phyloP scores from a whole-genome alignment of 2,888 invertebrate genomes.

The Germaria angustata region DNA sequence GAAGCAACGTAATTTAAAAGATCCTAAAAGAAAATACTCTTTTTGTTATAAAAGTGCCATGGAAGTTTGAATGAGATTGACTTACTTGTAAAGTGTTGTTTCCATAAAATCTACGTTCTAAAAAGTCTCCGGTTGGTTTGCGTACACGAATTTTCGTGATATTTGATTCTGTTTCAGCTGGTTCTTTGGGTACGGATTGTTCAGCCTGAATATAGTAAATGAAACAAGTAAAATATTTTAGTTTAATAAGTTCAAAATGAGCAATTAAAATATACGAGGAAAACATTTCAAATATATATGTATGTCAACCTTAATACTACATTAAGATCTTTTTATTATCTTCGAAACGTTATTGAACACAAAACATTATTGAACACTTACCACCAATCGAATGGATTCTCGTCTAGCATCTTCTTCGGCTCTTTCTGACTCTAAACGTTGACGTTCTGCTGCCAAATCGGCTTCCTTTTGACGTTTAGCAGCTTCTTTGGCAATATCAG shows the following conservation, averaged over 20 bases:
- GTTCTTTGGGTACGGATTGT: conserved; percentile 87
- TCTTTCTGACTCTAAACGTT: conserved; percentile 87
- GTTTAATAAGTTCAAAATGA: not conserved
- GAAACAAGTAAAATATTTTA: not conserved
- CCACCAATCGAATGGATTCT: conserved; percentile 82
- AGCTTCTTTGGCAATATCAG: conserved; percentile 91
- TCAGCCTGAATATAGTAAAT: conserved; percentile 80
- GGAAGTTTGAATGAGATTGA: not conserved
- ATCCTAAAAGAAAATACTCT: conserved; percentile 78
- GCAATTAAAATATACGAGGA: not conserved
- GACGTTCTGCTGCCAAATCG: conserved; percentile 84
- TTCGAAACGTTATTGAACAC: too few species aligned
- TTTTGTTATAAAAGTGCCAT: not conserved
- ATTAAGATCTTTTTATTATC: too few species aligned
- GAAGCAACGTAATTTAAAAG: conserved; percentile 93
- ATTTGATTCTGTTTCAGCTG: conserved; percentile 82
- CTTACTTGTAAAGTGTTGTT: conserved; percentile 81
- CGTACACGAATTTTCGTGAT: conserved; percentile 90
- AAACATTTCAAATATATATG: too few species aligned
- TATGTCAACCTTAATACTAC: too few species aligned
- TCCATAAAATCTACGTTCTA: conserved; percentile 87
- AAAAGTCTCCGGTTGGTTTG: conserved; percentile 87
- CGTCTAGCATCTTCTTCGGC: conserved; percentile 86
- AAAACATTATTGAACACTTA: too few species aligned
- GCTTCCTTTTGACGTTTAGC: conserved; percentile 87